These are phyloP conservation scores for Lepidocyrtoides sp. DNA, from an alignment of 2,888 invertebrate genomes.

Conservation along the genomic window DNA sequence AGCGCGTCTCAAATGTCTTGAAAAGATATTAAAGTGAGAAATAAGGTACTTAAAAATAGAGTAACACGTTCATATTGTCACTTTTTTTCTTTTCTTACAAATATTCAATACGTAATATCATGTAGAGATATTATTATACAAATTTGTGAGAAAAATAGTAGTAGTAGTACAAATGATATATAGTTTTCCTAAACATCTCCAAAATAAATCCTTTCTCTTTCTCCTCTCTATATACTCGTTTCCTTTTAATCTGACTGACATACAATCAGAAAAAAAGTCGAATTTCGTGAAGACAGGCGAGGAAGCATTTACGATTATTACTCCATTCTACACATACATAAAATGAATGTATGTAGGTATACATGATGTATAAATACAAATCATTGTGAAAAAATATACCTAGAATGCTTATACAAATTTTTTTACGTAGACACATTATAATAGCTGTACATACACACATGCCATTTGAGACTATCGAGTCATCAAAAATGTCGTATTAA, in stretches of 20 bases:
- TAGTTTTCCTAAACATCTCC: slow-evolving; percentile 4
- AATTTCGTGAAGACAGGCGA: slow-evolving; percentile 45
- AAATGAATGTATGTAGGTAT: neutral
- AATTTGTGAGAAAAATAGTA: neutral
- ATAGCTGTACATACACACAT: neutral
- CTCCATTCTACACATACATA: slow-evolving; percentile 22
- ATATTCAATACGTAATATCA: neutral
- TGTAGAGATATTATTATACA: neutral
- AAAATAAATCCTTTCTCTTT: slow-evolving; percentile 26
- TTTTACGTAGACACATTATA: slow-evolving; percentile 6
- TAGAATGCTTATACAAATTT: neutral
- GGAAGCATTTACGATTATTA: slow-evolving; percentile 67
- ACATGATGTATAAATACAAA: neutral
- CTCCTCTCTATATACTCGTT: neutral
- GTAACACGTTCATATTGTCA: slow-evolving; percentile 80
- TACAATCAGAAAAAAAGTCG: slow-evolving; percentile 46
- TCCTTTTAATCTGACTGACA: slow-evolving; percentile 56
- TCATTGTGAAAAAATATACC: neutral
- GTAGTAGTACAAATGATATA: neutral
- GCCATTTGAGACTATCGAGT: slow-evolving; percentile 40
- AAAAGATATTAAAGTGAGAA: slow-evolving; percentile 77
- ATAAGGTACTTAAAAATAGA: slow-evolving; percentile 83
- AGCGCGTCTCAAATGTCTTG: slow-evolving; percentile 78
- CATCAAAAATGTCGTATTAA: slow-evolving; percentile 39
- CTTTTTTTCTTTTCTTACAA: slow-evolving; percentile 66